A percentile compares a stretch with the other conserved stretches of the same genome.
These are phyloP conservation scores for Centropus unirufus DNA, from an alignment of 2,113 vertebrate species.

Conservation along the genomic window DNA sequence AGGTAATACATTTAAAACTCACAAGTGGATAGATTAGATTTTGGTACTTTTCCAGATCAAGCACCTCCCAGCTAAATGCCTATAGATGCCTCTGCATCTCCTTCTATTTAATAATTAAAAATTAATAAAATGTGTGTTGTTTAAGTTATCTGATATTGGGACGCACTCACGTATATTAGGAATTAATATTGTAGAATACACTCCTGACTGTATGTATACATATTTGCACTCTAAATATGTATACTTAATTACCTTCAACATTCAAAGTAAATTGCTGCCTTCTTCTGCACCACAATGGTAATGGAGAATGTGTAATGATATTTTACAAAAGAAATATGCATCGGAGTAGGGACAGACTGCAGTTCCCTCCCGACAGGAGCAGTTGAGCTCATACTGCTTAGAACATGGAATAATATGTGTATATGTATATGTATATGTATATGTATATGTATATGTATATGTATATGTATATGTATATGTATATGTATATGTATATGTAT, in stretches of 20 bases:
- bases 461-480: too few relatives aligned
- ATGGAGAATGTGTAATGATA: fast-evolving
- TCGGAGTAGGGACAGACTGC: too few relatives aligned
- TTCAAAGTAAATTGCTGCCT: not conserved
- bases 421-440: too few relatives aligned
- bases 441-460: too few relatives aligned
- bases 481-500: too few relatives aligned
- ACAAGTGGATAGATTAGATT: not conserved
- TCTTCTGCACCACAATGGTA: not conserved
- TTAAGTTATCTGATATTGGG: not conserved
- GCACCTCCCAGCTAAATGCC: not conserved
- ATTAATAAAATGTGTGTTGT: not conserved
- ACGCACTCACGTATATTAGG: not conserved
- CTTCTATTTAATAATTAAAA: not conserved
- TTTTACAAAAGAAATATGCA: not conserved
- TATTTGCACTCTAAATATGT: not conserved
- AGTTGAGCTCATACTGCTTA: not conserved
- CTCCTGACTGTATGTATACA: not conserved
- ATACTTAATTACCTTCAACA: not conserved
- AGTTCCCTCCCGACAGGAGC: not conserved
- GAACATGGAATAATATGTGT: not conserved
- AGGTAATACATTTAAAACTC: not conserved
- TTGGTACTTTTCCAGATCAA: not conserved
- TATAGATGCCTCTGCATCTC: not conserved
- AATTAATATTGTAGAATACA: not conserved